phyloP scores from a whole-genome alignment of 1,140 invertebrate genomes.

The Hyposmocoma kahamanoa region DNA sequence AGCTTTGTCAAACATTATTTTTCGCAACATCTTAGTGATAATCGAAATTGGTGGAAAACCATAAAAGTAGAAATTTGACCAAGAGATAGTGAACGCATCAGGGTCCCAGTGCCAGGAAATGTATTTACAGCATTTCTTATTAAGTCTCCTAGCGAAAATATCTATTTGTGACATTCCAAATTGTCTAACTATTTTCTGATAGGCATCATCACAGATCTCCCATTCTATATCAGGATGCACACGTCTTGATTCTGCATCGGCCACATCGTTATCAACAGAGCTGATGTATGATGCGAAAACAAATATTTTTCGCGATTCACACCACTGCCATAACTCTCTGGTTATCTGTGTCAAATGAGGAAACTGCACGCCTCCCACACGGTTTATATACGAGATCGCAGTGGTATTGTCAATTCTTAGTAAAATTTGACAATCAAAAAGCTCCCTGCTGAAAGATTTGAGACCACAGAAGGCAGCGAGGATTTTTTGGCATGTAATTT shows the following conservation, averaged over 20 bases:
- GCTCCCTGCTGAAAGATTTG: conserved; percentile 9
- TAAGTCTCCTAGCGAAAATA: conserved; percentile 26
- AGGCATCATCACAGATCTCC: conserved; percentile 4
- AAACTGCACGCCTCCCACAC: conserved; percentile 20
- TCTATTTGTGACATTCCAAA: conserved; percentile 19
- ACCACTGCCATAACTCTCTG: conserved; percentile 23
- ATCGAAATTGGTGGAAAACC: conserved; percentile 28
- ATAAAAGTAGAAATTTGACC: conserved; percentile 24
- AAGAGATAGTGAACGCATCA: conserved; percentile 32
- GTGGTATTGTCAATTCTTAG: conserved; percentile 24
- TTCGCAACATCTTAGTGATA: conserved; percentile 22
- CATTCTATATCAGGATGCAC: conserved; percentile 25
- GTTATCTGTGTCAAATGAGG: conserved; percentile 8
- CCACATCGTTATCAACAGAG: conserved; percentile 16
- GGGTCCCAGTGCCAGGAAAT: conserved; percentile 26
- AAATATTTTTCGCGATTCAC: conserved; percentile 17
- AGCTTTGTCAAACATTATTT: conserved; percentile 29
- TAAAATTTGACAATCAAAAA: conserved; percentile 12
- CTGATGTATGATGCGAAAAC: conserved; percentile 28
- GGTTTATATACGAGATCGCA: conserved; percentile 21
- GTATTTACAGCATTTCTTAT: conserved; percentile 25
- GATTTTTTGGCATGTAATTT: too few relatives aligned
- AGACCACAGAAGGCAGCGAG: conserved; percentile 6
- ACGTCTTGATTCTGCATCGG: conserved; percentile 26
- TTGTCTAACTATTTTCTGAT: background rate